Evolutionary conservation across 2,888 invertebrate genomes (phyloP).

Genomic region (Drosophila helvetica): DNA sequence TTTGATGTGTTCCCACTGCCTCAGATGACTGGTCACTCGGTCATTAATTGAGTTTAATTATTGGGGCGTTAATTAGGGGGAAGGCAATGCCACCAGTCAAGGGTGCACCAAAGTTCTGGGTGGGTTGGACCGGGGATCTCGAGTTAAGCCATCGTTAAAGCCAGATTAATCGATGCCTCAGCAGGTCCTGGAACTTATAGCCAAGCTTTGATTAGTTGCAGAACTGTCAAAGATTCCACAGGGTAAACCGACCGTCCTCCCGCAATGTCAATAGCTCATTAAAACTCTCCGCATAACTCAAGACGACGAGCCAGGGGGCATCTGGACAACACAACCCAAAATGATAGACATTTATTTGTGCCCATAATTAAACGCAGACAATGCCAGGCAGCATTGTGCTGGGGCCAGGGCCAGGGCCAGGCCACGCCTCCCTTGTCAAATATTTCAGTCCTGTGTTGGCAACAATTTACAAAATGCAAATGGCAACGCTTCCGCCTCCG

Average conservation of each 20-base stretch:
- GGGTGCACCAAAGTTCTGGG: conserved; percentile 10
- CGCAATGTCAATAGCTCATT: conserved; percentile 62
- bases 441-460: conserved; percentile 55
- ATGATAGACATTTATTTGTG: conserved; percentile 71
- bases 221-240: not conserved
- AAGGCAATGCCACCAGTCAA: not conserved
- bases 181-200: conserved; percentile 25
- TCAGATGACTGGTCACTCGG: conserved; percentile 61
- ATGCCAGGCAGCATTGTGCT: conserved; percentile 28
- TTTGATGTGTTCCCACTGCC: conserved; percentile 57
- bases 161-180: conserved; percentile 29
- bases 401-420: not conserved
- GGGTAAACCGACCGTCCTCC: not conserved
- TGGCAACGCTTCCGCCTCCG: conserved; percentile 31
- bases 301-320: conserved; percentile 14
- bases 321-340: conserved; percentile 56
- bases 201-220: conserved; percentile 30
- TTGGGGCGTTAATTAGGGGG: conserved; percentile 55
- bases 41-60: conserved; percentile 75
- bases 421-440: conserved; percentile 56
- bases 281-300: conserved; percentile 50
- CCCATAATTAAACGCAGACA: conserved; percentile 75
- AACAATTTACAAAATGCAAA: conserved; percentile 73
- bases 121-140: conserved; percentile 16
- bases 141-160: conserved; percentile 16